Percentiles rank a stretch among this genome's conserved stretches.
Conservation (phyloP, 2,797 vertebrate genomes). For the Pangasius mekongensis region DNA sequence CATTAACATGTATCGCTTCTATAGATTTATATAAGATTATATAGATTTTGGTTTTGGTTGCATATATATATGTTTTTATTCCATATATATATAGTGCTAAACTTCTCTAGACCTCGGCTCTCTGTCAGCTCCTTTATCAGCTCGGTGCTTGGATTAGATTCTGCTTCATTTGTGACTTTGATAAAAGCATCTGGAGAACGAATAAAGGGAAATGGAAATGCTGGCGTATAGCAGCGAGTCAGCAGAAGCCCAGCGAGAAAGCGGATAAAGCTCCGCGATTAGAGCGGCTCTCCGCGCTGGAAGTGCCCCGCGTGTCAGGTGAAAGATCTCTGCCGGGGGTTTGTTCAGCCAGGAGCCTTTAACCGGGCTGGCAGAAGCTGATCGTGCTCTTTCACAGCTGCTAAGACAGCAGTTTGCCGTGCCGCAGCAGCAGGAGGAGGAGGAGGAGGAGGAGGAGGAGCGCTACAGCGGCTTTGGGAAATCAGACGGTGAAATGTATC, state of each 20-base stretch:
- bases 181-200: background rate
- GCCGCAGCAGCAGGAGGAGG: background rate
- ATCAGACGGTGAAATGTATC: background rate
- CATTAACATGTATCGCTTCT: background rate
- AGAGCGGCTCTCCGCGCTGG: background rate
- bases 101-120: background rate
- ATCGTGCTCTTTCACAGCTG: conserved; percentile 43
- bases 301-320: conserved; percentile 4
- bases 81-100: background rate
- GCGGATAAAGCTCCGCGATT: background rate
- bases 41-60: background rate
- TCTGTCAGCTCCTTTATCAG: background rate
- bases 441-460: background rate
- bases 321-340: conserved; percentile 35
- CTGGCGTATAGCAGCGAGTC: background rate
- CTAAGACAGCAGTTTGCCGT: conserved; percentile 36
- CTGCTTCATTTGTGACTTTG: background rate
- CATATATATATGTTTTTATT: too few relatives aligned
- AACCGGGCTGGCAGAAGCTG: background rate
- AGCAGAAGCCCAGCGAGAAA: background rate
- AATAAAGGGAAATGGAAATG: background rate
- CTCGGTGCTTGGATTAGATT: background rate
- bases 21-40: background rate
- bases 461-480: background rate
- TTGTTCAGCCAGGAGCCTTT: conserved; percentile 21